Conservation (phyloP, 2,888 invertebrate species). For the Drosophila kokeensis region DNA sequence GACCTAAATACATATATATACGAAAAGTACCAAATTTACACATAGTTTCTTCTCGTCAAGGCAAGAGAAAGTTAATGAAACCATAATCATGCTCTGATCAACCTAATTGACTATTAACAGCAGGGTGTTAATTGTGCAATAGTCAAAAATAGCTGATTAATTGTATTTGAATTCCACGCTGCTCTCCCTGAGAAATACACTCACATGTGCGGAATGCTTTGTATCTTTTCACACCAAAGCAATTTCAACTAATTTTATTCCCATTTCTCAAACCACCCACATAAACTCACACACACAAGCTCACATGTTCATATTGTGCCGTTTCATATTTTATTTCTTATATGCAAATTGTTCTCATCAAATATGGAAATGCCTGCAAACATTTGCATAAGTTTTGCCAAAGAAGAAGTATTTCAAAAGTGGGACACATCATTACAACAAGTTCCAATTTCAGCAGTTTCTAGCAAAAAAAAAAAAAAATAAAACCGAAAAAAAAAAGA, state of each 20-base stretch:
- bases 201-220: slow-evolving; percentile 1
- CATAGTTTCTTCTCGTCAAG: background rate
- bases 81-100: slow-evolving; percentile 19
- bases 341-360: slow-evolving; percentile 68
- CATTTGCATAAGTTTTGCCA: slow-evolving; percentile 48
- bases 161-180: slow-evolving; percentile 6
- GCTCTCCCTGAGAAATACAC: background rate
- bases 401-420: slow-evolving; percentile 34
- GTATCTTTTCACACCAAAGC: slow-evolving; percentile 1
- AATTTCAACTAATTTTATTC: slow-evolving; percentile 20
- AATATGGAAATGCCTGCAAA: slow-evolving; percentile 66
- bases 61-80: slow-evolving; percentile 45
- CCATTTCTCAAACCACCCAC: slow-evolving; percentile 1
- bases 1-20: background rate
- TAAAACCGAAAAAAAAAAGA: background rate
- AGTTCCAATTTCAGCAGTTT: slow-evolving; percentile 23
- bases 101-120: slow-evolving; percentile 42
- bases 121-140: slow-evolving; percentile 42
- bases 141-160: slow-evolving; percentile 24
- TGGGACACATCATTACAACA: slow-evolving; percentile 36
- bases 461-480: background rate
- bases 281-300: background rate
- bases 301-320: too few species aligned
- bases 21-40: background rate
- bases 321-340: slow-evolving; percentile 37